Evolutionary conservation across 1,140 invertebrate genomes (phyloP), one percentile per base, ranked within the genome.

Genomic region (Drosophila leontia): DNA sequence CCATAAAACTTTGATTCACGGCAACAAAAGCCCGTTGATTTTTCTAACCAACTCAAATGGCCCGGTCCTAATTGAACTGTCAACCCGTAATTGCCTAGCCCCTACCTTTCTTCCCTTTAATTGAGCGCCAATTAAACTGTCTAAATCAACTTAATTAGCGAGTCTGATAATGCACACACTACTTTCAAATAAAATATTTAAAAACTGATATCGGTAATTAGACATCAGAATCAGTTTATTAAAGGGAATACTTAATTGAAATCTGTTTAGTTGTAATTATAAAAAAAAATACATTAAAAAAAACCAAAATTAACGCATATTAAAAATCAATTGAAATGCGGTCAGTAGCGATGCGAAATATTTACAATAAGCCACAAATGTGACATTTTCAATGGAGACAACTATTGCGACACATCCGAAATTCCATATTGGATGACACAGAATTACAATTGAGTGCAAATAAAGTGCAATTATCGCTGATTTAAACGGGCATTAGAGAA

Each of bases 241-340:
- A 32, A 35, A 19, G n/a, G 12, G n/a, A 61, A 34, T 12, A 65
- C 13, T 45, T 65, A 26, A 59, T 42, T 34, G 15, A 64, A 32
- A 65, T 42, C n/a, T 29, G 5, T 19, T 23, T 12, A 48, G 42
- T 39, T 50, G 15, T 15, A 41, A 35, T 65, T 50, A 55, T 37
- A 1, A 64, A 68, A 29, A 29, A 80, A 70, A 51, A 45, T 64
- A 50, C 58, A 41, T 77, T 13, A 34, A 34, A 35, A n/a, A 59
- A 37, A 44, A 42, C 69, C 51, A 65, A 79, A 67, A 29, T 17
- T 19, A 57, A 55, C 41, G 37, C 41, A 50, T 61, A 88, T 83
- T 80, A 83, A 87, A 78, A 87, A 87, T 88, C 84, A 87, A 88
- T 87, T 88, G 68, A 48, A 68, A 60, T 80, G 83, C 32, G 84